Base-by-base conservation (phyloP, 2,888 invertebrate species). In the Meandrusa payeni region DNA sequence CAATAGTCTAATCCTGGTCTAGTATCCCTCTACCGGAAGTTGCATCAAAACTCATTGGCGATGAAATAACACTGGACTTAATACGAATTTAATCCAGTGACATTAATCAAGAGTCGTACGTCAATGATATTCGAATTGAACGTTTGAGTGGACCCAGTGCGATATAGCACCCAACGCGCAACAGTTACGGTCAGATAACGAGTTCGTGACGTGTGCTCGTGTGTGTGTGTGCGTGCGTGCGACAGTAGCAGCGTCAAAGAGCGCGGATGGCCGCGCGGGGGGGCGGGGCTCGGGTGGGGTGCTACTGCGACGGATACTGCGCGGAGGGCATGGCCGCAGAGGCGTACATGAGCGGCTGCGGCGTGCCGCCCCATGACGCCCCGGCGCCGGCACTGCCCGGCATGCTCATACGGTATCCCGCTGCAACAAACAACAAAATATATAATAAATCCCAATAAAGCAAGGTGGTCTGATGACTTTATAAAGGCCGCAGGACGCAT, bases 291-390 rank as follows among this genome's bases (percentile, higher is more conserved):
- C 34, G 48, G 36, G 41, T 44, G 40, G 46, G 47, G 47, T 47
- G 66, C 92, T 94, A 95, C 93, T 95, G 95, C 80, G 94, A 92
- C 70, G 93, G 95, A 88, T 95, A 95, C 89, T 95, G 93, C 67
- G 80, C 81, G 64, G 93, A 94, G 76, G 94, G 95, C 89, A 95
- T 93, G 72, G 93, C 93, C n/a, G 42, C 24, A 90, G 95, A 93
- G 76, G 93, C 90, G 70, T 93, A 93, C 92, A 93, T 91, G 54
- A 91, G 88, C 64, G 90, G 90, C 76, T 91, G 86, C 72, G 91
- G 89, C 59, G 87, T 88, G 55, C 90, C 91, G 56, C 88, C 87
- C 67, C 89, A 80, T 49, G 82, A 80, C 23, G 85, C 85, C 52
- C 64, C 69, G 46, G 83, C 69, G 46, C 69, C 67, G 64, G 77